Evolutionary conservation across 2,888 invertebrate species (phyloP), one percentile per base, ranked within the genome.

Genomic region (Spilosoma lubricipeda): DNA sequence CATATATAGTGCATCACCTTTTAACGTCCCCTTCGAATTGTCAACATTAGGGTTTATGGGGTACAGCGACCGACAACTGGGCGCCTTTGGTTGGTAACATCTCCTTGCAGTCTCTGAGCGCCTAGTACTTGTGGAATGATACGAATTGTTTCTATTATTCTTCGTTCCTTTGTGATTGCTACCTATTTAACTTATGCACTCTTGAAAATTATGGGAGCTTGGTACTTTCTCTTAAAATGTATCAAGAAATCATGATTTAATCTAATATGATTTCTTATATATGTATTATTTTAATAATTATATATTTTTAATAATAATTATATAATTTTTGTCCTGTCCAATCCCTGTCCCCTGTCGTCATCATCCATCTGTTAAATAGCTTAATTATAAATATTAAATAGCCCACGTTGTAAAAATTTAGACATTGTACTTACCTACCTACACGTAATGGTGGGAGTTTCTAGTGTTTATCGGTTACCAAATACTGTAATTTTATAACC

Each of bases 71-170:
- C 75, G 75, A 72, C 75, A 64, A 30, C 42, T 65, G n/a, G 72
- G 72, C 72, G 66, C 72, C 72, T 42, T 27, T 63, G 63, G 33
- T 15, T 65, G 3, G 33, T 45, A 65, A 23, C 30, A 70, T 8
- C 67, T 76, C 65, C 30, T 63, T 30, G 11, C 1, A n/a, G 1
- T n/a, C 13, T 65, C 52, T 71, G 42, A 23, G 30, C 30, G 73
- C 76, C 76, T 76, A 36, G 76, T 76, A 76, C 73, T 76, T 48
- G 39, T 15, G 71, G 59, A 73, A 71, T 72, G 30, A 45, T 68
- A 65, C 63, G 71, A 36, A 73, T 76, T 73, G 56, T 63, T 59
- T 70, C 48, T 63, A 67, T 72, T 70, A 63, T 70, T 39, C n/a
- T 69, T 39, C n/a, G 48, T 36, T 15, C 36, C 33, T 39, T 52